Conservation (phyloP, 2,797 vertebrate genomes). For the Sebastes taczanowskii region DNA sequence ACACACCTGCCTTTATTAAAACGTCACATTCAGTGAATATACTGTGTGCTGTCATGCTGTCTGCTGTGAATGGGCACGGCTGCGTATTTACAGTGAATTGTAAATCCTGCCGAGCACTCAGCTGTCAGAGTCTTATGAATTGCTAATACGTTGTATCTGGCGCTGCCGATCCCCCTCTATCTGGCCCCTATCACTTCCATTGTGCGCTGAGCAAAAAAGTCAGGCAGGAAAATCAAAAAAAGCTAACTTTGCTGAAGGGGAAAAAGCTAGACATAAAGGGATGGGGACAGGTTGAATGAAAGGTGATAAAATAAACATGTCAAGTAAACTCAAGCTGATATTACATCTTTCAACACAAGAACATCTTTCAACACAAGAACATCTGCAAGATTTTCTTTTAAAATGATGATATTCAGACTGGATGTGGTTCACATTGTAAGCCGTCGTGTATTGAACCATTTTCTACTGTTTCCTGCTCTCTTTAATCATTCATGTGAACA, state of each 20-base stretch:
- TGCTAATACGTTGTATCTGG: conserved; percentile 79
- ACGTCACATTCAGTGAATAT: conserved; percentile 75
- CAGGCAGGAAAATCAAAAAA: conserved; percentile 28
- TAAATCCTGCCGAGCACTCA: conserved; percentile 77
- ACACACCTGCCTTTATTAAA: conserved; percentile 76
- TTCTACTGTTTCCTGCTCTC: conserved; percentile 28
- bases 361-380: background rate
- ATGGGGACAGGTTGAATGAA: background rate
- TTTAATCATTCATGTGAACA: conserved; percentile 64
- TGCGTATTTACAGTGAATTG: conserved; percentile 80
- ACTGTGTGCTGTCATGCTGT: conserved; percentile 74
- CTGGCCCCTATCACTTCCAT: conserved; percentile 56
- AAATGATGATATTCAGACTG: background rate
- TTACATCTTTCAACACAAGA: background rate
- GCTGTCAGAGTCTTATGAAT: conserved; percentile 80
- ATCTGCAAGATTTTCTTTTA: background rate
- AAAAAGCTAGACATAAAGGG: conserved; percentile 18
- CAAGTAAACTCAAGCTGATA: background rate
- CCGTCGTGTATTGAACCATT: conserved; percentile 18
- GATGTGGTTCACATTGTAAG: background rate
- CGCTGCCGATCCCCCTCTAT: conserved; percentile 56
- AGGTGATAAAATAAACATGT: conserved; percentile 1
- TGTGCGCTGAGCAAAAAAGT: conserved; percentile 47
- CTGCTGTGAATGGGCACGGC: conserved; percentile 71
- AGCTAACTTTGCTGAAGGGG: conserved; percentile 31